Conservation (phyloP, 1,140 invertebrate species). For the Heliconius melpomene region DNA sequence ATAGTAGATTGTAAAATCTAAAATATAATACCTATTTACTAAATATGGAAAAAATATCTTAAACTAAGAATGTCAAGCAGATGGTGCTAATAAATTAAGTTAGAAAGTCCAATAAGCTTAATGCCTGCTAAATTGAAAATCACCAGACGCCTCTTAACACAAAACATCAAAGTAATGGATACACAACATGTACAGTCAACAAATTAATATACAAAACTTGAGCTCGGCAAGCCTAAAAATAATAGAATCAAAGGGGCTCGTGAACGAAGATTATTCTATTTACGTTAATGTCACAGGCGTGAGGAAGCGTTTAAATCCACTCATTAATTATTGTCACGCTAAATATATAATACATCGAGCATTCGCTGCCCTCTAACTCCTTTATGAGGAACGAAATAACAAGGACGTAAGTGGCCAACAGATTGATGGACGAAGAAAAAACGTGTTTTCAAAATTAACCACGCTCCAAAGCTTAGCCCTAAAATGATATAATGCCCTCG, state of each 20-base stretch:
- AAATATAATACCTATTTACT: background rate
- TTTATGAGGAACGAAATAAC: conserved; percentile 75
- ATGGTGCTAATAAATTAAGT: conserved; percentile 1
- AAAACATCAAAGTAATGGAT: conserved; percentile 76
- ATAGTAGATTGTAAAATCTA: no score
- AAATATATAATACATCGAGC: conserved; percentile 78
- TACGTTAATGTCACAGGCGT: conserved; percentile 80
- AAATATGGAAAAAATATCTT: background rate
- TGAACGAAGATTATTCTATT: conserved; percentile 79
- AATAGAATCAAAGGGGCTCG: conserved; percentile 77
- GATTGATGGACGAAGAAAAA: conserved; percentile 76
- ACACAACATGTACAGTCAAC: conserved; percentile 62
- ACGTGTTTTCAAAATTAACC: conserved; percentile 54
- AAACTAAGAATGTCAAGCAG: background rate
- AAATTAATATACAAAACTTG: conserved; percentile 49
- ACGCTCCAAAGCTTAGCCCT: background rate
- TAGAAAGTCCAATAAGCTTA: conserved; percentile 46
- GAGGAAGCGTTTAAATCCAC: conserved; percentile 81
- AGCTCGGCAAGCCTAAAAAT: conserved; percentile 74
- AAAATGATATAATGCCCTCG: conserved; percentile 42
- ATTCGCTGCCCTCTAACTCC: conserved; percentile 71
- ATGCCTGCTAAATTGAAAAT: conserved; percentile 63
- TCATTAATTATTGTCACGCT: conserved; percentile 80
- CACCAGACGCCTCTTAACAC: conserved; percentile 74
- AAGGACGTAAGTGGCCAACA: conserved; percentile 69